phyloP scores from a whole-genome alignment of 1,140 invertebrate species.

The Diachasmimorpha longicaudata region DNA sequence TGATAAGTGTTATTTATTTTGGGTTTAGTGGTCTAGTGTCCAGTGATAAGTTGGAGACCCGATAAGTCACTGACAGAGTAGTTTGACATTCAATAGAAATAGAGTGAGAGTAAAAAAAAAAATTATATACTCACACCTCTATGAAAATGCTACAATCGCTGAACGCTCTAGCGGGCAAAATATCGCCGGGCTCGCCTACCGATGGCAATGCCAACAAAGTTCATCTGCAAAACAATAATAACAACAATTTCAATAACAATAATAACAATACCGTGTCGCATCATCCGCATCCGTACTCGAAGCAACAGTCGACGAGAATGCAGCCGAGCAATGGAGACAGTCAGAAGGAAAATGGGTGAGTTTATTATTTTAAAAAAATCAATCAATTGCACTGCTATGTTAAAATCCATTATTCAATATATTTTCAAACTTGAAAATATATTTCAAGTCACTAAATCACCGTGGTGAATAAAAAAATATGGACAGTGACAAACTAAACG shows the following conservation, averaged over 20 bases:
- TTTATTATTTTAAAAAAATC: conserved; percentile 24
- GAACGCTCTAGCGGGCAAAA: conserved; percentile 80
- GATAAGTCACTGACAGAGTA: too few species aligned
- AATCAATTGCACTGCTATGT: too few species aligned
- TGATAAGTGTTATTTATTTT: not conserved
- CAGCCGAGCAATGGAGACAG: conserved; percentile 50
- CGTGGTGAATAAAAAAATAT: too few species aligned
- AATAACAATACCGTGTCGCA: conserved; percentile 52
- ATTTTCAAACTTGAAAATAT: too few species aligned
- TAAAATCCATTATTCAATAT: too few species aligned
- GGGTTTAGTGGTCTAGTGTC: not conserved
- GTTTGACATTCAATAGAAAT: not conserved
- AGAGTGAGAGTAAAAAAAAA: not conserved
- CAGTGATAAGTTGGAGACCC: too few species aligned
- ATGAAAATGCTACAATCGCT: conserved; percentile 77
- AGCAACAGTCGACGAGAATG: conserved; percentile 40
- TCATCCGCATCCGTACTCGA: conserved; percentile 56
- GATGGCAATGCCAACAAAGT: conserved; percentile 62
- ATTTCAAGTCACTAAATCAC: too few species aligned
- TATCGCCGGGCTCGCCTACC: conserved; percentile 72
- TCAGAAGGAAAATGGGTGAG: conserved; percentile 61
- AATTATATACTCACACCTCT: conserved; percentile 37
- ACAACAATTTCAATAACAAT: conserved; percentile 52
- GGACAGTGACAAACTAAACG: too few species aligned
- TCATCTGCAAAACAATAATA: conserved; percentile 66